Conservation (phyloP, 2,888 invertebrate species). For the Archips xylosteana region DNA sequence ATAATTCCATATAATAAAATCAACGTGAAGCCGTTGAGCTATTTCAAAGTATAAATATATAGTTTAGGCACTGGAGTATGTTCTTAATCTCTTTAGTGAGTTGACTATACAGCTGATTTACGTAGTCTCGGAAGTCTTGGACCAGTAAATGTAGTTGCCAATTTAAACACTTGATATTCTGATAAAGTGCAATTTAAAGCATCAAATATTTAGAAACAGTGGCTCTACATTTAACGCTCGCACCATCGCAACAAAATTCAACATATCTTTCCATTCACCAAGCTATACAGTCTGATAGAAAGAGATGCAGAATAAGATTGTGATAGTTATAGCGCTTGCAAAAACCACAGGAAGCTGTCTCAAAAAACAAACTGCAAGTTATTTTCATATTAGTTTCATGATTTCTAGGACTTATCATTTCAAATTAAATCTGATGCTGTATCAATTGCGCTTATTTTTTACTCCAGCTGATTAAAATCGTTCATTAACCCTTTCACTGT, state of each 20-base stretch:
- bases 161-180: background rate
- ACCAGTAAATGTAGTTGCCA: slow-evolving; percentile 1
- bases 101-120: slow-evolving; percentile 23
- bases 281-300: background rate
- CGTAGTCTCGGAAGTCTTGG: slow-evolving; percentile 28
- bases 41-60: slow-evolving; percentile 39
- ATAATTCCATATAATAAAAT: slow-evolving; percentile 38
- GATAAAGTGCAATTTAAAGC: background rate
- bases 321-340: background rate
- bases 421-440: background rate
- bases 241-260: background rate
- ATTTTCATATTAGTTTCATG: background rate
- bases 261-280: background rate
- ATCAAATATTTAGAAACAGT: background rate
- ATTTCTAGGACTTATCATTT: background rate
- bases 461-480: slow-evolving; percentile 19
- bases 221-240: background rate
- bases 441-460: background rate
- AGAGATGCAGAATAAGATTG: background rate
- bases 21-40: slow-evolving; percentile 30
- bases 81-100: slow-evolving; percentile 38
- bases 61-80: slow-evolving; percentile 43
- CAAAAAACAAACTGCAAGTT: background rate
- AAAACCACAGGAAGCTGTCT: background rate
- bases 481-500: background rate